These are phyloP conservation scores for Pararge aegeria DNA, from an alignment of 1,140 invertebrate genomes.

Conservation along the genomic window DNA sequence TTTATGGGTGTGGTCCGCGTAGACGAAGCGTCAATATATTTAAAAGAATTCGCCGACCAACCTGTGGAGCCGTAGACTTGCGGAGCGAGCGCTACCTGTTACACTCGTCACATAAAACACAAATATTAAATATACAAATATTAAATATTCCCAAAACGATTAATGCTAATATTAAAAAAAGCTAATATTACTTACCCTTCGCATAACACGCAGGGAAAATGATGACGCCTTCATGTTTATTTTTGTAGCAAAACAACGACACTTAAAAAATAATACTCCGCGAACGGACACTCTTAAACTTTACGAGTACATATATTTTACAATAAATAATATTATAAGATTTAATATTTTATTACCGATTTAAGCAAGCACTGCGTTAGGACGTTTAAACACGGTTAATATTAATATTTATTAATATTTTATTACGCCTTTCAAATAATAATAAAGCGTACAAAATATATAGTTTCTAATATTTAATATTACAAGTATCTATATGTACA, in stretches of 20 bases:
- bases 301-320: conserved; percentile 5
- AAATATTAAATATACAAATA: conserved; percentile 11
- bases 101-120: conserved; percentile 31
- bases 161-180: background rate
- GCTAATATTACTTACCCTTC: conserved; percentile 82
- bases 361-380: conserved; percentile 15
- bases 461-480: conserved; percentile 25
- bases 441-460: conserved; percentile 43
- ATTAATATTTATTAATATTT: background rate
- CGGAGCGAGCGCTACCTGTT: conserved; percentile 61
- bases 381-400: conserved; percentile 4
- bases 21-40: conserved; percentile 29
- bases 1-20: conserved; percentile 42
- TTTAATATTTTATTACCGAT: background rate
- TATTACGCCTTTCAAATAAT: background rate
- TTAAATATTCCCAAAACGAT: background rate
- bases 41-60: conserved; percentile 36
- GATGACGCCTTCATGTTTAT: conserved; percentile 88
- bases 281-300: conserved; percentile 21
- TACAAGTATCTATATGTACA: conserved; percentile 32
- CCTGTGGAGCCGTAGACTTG: conserved; percentile 51
- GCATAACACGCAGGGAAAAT: conserved; percentile 87
- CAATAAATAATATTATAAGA: conserved; percentile 12
- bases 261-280: conserved; percentile 34
- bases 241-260: conserved; percentile 42